Percentiles rank a stretch among this genome's conserved stretches.
Evolutionary conservation across 2,797 vertebrate species (phyloP).

Genomic region (Phrynocephalus forsythii): DNA sequence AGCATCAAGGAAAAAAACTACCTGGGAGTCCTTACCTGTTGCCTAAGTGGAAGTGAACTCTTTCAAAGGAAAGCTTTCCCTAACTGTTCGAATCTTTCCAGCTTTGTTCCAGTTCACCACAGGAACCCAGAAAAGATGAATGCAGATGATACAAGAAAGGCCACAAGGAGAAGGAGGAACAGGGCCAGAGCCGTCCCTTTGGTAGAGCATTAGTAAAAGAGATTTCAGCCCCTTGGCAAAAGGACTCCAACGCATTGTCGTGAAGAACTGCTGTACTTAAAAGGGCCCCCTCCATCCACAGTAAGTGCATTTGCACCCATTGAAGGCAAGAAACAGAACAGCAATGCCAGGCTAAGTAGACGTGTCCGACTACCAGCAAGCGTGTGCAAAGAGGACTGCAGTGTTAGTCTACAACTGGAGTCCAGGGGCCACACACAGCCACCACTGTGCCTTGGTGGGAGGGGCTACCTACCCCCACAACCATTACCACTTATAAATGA

Average conservation of each 20-base stretch:
- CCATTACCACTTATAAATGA: too few species aligned
- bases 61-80: conserved; percentile 55
- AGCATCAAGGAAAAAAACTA: conserved; percentile 46
- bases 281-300: neutral
- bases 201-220: conserved; percentile 10
- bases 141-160: conserved; percentile 37
- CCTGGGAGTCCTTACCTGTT: conserved; percentile 31
- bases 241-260: neutral
- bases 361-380: neutral
- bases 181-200: conserved; percentile 23
- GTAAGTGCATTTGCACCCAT: neutral
- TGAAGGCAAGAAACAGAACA: neutral
- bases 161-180: conserved; percentile 41
- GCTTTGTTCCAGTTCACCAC: conserved; percentile 54
- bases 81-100: conserved; percentile 47
- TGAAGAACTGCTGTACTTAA: conserved; percentile 11
- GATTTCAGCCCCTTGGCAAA: conserved; percentile 41
- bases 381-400: neutral
- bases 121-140: conserved; percentile 58
- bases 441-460: too few species aligned
- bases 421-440: neutral
- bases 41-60: conserved; percentile 36
- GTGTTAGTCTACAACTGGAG: neutral
- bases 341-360: neutral
- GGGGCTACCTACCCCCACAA: too few species aligned